Base-by-base conservation (phyloP, 1,140 invertebrate genomes). In the Saxidomus purpurata region DNA sequence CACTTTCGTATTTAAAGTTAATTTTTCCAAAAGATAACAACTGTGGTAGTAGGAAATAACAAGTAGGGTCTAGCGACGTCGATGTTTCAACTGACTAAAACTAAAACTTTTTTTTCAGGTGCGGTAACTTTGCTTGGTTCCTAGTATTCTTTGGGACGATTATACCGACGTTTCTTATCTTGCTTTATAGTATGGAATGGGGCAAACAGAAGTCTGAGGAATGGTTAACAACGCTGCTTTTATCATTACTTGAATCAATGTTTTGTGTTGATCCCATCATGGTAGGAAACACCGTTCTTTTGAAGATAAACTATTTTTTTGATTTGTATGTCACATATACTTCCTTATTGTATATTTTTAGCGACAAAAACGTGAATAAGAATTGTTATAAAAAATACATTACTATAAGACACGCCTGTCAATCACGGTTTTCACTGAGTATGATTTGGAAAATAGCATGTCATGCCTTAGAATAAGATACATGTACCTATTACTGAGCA, bases 151-250 rank as follows among this genome's bases (percentile, higher is more conserved):
- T 59, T 47, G 82, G 22, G 90, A 95, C 94, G 94, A 87, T 94
- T 91, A 69, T 93, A 0, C 93, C 95, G 1, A 94, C 91, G 13
- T 96, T 96, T 87, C 96, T 96, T 85, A 95, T 95, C 1, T 94
- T 96, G 47, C 92, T 96, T 13, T 96, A 95, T 92, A 95, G 94
- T 79, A 94, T 96, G 94, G 86, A 96, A 88, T 96, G 95, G 95
- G 95, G 95, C 11, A 93, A 91, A 89, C 92, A 95, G 76, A 95
- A 95, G 63, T 93, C 95, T 11, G 92, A 95, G 61, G 95, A 95
- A 63, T 96, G 95, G 95, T 90, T 96, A 25, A 93, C 92, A 25
- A 94, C 95, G 17, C 94, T 96, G 83, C 61, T 95, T 8, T 84
- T 96, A 74, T 96, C 95, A 6, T 94, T 96, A 89, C 94, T 96